Percentiles rank a stretch among this genome's conserved stretches.
These are phyloP conservation scores for Meiosimyza platycephala DNA, from an alignment of 2,888 invertebrate genomes.

Conservation along the genomic window DNA sequence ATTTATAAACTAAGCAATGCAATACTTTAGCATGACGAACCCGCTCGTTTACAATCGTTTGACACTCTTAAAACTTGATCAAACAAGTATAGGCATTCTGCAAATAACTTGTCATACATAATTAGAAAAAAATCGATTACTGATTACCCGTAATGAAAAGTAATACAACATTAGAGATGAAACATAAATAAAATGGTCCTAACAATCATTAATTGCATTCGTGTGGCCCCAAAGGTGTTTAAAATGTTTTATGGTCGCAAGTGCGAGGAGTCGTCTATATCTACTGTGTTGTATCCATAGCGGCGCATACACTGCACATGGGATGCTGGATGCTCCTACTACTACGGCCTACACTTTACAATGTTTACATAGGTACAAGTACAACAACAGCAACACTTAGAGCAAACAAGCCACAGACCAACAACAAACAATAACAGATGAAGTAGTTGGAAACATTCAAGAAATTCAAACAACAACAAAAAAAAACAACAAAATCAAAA, in stretches of 20 bases:
- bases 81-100: too few species aligned
- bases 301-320: slow-evolving; percentile 7
- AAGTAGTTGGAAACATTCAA: background rate
- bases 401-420: background rate
- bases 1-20: too few species aligned
- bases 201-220: slow-evolving; percentile 15
- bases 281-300: background rate
- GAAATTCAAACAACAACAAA: slow-evolving; percentile 41
- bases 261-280: slow-evolving; percentile 12
- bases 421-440: background rate
- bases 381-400: slow-evolving; percentile 19
- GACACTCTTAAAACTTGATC: too few species aligned
- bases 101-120: too few species aligned
- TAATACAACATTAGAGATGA: too few species aligned
- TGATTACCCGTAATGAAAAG: too few species aligned
- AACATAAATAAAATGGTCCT: too few species aligned
- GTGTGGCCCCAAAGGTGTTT: slow-evolving; percentile 27
- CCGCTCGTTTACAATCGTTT: too few species aligned
- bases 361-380: slow-evolving; percentile 25
- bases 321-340: too few species aligned
- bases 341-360: background rate
- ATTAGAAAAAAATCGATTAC: too few species aligned
- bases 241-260: slow-evolving; percentile 12
- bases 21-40: too few species aligned
- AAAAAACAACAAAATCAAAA: slow-evolving; percentile 35